Evolutionary conservation across 2,888 invertebrate species (phyloP).

Genomic region (Spatulosminthurus flaviceps): DNA sequence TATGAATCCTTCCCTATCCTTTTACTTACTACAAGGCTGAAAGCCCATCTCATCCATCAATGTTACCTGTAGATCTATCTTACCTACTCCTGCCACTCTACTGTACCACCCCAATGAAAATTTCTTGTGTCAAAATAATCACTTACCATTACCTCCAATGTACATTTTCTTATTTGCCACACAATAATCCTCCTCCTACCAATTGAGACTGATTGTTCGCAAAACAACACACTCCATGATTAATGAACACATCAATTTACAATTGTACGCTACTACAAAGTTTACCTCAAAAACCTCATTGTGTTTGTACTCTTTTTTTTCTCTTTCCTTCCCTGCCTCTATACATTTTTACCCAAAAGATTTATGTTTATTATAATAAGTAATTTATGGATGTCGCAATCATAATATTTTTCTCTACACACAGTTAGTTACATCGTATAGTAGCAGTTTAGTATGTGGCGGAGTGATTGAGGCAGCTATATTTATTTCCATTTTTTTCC

Average conservation of each 20-base stretch:
- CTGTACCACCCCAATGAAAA: slow-evolving; percentile 17
- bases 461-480: no score
- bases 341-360: not conserved
- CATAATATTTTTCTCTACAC: not conserved
- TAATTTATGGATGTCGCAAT: not conserved
- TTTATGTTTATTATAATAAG: not conserved
- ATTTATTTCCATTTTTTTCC: not conserved
- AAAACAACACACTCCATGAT: not conserved
- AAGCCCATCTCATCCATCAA: slow-evolving; percentile 28
- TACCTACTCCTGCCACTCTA: no score
- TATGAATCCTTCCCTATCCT: no score
- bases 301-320: slow-evolving; percentile 11
- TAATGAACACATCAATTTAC: not conserved
- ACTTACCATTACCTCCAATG: not conserved
- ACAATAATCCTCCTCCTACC: no score
- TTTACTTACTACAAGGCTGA: no score
- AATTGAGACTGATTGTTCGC: not conserved
- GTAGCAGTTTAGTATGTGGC: no score
- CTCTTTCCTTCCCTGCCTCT: no score
- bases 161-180: not conserved
- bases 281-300: not conserved
- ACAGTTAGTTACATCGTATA: no score
- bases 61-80: no score
- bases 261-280: not conserved
- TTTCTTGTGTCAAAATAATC: slow-evolving; percentile 33